Conservation (phyloP, 2,113 vertebrate genomes). For the Vanacampus margaritifer region DNA sequence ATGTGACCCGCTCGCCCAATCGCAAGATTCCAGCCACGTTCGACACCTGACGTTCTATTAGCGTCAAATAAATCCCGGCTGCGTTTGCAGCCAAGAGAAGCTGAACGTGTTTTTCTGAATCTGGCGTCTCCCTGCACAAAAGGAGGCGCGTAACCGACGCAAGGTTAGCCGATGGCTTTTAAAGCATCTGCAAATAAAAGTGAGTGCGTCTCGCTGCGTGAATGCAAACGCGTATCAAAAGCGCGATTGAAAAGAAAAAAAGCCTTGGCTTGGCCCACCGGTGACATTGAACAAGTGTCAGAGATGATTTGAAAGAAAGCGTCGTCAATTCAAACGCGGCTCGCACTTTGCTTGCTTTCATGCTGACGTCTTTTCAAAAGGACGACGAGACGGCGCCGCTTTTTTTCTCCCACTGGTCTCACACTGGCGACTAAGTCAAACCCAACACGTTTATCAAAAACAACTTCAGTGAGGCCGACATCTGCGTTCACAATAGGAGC, state of each 20-base stretch:
- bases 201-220: neutral
- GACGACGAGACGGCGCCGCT: neutral
- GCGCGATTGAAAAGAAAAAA: neutral
- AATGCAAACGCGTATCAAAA: neutral
- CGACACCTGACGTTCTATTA: neutral
- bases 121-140: neutral
- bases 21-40: neutral
- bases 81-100: neutral
- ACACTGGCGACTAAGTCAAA: neutral
- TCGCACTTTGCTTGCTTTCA: neutral
- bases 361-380: neutral
- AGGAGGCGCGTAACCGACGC: neutral
- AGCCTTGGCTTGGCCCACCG: slow-evolving; percentile 8
- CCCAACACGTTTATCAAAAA: neutral
- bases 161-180: neutral
- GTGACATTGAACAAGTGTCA: slow-evolving; percentile 20
- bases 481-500: neutral
- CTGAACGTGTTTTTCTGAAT: neutral
- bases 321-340: neutral
- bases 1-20: neutral
- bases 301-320: slow-evolving; percentile 19
- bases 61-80: neutral
- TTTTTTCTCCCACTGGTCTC: neutral
- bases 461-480: neutral
- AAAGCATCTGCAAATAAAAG: neutral